phyloP scores from a whole-genome alignment of 2,797 vertebrate species.

The Rhinoraja longicauda region DNA sequence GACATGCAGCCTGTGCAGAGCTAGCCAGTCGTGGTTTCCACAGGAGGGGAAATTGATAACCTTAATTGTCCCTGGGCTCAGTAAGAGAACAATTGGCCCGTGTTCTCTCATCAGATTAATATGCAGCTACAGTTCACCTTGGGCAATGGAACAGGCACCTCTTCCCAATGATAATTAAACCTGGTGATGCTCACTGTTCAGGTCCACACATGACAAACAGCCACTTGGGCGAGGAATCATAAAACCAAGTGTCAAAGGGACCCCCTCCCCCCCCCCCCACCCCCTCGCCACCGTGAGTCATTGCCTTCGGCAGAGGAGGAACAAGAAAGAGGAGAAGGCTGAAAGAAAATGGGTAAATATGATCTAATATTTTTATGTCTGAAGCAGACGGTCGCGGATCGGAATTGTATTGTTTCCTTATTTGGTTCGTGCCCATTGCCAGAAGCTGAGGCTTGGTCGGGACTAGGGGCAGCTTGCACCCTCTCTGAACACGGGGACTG shows the following conservation, averaged over 20 bases:
- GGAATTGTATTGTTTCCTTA: background rate
- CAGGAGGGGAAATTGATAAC: background rate
- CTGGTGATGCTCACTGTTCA: background rate
- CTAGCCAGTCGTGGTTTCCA: background rate
- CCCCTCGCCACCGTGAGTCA: constrained; percentile 44
- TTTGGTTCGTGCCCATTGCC: background rate
- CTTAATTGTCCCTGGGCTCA: background rate
- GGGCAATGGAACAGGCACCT: background rate
- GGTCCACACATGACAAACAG: background rate
- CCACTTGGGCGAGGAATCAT: background rate
- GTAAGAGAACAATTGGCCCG: background rate
- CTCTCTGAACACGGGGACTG: constrained; percentile 51
- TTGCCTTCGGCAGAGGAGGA: constrained; percentile 46
- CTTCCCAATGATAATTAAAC: background rate
- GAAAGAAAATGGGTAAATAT: constrained; percentile 2
- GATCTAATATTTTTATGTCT: background rate
- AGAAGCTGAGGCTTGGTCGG: background rate
- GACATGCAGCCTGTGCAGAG: background rate
- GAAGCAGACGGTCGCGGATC: background rate
- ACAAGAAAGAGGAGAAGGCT: constrained; percentile 20
- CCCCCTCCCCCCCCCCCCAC: background rate
- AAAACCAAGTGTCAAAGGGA: constrained; percentile 42
- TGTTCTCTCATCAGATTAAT: background rate
- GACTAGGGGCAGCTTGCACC: constrained; percentile 48
- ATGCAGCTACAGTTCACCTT: background rate